Evolutionary conservation across 2,797 vertebrate species (phyloP).

Genomic region (Alosa sapidissima): DNA sequence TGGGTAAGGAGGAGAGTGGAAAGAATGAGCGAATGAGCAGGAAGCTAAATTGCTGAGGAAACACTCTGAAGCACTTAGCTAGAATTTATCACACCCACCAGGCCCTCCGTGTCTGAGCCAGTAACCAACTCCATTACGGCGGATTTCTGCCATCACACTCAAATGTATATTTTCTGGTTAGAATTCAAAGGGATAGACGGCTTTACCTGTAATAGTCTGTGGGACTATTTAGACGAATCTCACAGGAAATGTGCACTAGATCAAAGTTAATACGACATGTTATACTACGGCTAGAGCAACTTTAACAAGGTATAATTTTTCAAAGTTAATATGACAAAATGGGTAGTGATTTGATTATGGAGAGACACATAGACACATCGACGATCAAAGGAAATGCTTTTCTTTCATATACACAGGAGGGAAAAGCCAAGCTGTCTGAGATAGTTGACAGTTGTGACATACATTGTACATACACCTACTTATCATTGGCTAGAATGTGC

Average conservation of each 20-base stretch:
- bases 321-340: neutral
- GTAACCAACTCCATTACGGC: neutral
- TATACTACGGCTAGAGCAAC: neutral
- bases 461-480: neutral
- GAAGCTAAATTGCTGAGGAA: conserved; percentile 14
- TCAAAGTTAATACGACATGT: neutral
- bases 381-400: neutral
- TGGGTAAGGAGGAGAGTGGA: neutral
- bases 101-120: neutral
- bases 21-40: neutral
- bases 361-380: neutral
- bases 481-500: neutral
- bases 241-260: neutral
- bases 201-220: conserved; percentile 3
- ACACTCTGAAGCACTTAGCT: neutral
- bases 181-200: neutral
- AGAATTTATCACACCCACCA: neutral
- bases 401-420: neutral
- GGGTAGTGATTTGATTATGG: neutral
- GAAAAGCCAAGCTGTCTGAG: neutral
- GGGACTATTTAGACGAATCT: neutral
- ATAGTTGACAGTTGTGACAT: neutral
- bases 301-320: neutral
- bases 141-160: neutral
- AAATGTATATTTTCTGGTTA: neutral